Evolutionary conservation across 1,140 invertebrate species (phyloP).

Genomic region (Orius insidiosus): DNA sequence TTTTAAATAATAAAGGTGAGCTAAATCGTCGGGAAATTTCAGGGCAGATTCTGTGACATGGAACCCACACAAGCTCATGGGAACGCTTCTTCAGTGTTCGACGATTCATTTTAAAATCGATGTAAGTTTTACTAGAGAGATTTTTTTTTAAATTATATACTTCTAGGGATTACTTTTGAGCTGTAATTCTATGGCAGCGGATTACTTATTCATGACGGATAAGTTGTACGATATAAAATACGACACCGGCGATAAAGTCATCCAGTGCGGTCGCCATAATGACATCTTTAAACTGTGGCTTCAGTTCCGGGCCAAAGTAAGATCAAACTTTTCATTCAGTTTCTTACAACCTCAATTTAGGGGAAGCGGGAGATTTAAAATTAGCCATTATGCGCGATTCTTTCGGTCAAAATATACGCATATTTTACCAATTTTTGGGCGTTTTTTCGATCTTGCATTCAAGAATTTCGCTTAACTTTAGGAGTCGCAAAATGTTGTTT

Average conservation of each 20-base stretch:
- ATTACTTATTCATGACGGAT: constrained; percentile 98
- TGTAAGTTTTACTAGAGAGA: constrained; percentile 41
- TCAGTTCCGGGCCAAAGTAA: constrained; percentile 91
- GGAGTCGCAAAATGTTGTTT: too few species aligned
- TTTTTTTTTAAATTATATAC: not conserved
- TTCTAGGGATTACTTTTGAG: constrained; percentile 81
- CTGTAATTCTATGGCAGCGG: constrained; percentile 93
- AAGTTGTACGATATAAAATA: constrained; percentile 94
- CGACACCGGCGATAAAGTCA: constrained; percentile 98
- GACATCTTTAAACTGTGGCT: constrained; percentile 99
- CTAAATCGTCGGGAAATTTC: constrained; percentile 24
- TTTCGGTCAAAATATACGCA: too few species aligned
- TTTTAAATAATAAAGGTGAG: too few species aligned
- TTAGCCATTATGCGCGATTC: too few species aligned
- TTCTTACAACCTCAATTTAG: too few species aligned
- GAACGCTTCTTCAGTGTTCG: constrained; percentile 90
- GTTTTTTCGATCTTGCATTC: too few species aligned
- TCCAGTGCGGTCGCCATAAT: constrained; percentile 96
- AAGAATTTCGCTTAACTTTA: too few species aligned
- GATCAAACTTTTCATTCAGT: constrained; percentile 2
- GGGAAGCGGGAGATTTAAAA: not conserved
- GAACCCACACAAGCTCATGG: constrained; percentile 99
- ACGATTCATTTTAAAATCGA: constrained; percentile 92
- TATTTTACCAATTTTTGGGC: too few species aligned
- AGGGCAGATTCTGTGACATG: constrained; percentile 94